Percentiles rank a stretch among this genome's conserved stretches.
Conservation (phyloP, 2,888 invertebrate species). For the Slavum lentiscoides region DNA sequence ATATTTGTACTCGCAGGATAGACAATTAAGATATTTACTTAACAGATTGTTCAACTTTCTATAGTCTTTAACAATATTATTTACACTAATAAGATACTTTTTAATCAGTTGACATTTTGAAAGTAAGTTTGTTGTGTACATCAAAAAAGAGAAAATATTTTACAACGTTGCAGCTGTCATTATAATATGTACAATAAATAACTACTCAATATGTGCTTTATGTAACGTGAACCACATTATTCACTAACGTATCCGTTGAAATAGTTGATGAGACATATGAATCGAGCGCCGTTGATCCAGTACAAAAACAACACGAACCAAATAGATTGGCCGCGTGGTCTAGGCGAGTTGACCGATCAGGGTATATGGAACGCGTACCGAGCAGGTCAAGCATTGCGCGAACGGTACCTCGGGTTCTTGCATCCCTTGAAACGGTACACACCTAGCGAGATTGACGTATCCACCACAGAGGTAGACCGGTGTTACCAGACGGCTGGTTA, state of each 20-base stretch:
- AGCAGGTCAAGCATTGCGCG: conserved; percentile 32
- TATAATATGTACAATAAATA: background rate
- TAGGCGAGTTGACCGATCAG: conserved; percentile 44
- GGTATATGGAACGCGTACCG: conserved; percentile 39
- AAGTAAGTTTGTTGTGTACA: too few relatives aligned
- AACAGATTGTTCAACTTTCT: too few relatives aligned
- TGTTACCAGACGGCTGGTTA: conserved; percentile 55
- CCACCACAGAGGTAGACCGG: conserved; percentile 54
- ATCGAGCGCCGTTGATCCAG: conserved; percentile 20
- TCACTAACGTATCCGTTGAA: too few relatives aligned
- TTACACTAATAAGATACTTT: too few relatives aligned
- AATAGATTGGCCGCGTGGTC: conserved; percentile 21
- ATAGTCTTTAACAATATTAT: too few relatives aligned
- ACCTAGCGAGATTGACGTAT: conserved; percentile 45
- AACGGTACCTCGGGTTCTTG: conserved; percentile 36
- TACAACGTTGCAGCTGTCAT: background rate
- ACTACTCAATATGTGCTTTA: background rate
- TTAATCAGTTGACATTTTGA: too few relatives aligned
- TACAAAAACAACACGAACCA: conserved; percentile 45
- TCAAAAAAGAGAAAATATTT: too few relatives aligned
- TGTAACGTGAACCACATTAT: too few relatives aligned
- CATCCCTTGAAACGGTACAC: conserved; percentile 27
- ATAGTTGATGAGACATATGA: conserved; percentile 60
- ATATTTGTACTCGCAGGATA: too few relatives aligned
- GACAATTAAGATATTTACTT: too few relatives aligned